phyloP scores from a whole-genome alignment of 2,113 vertebrate genomes.

The Pseudorhombus dupliciocellatus region DNA sequence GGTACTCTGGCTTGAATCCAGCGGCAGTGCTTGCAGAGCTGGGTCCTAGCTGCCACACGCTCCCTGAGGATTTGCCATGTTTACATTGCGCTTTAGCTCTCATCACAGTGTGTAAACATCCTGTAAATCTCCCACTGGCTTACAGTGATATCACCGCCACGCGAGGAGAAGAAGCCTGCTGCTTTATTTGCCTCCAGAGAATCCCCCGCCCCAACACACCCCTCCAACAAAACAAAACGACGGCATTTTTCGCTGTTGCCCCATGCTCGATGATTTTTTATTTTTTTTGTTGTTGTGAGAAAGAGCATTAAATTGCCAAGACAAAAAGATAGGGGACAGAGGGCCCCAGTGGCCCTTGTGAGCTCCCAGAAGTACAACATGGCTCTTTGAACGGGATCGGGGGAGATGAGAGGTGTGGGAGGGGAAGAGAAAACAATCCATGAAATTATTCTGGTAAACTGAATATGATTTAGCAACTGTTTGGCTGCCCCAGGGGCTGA shows the following conservation, averaged over 20 bases:
- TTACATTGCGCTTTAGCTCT: conserved; percentile 43
- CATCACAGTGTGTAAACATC: conserved; percentile 47
- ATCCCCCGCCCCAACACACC: not conserved
- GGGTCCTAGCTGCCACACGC: not conserved
- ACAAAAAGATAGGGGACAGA: conserved; percentile 21
- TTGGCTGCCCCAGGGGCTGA: conserved; percentile 30
- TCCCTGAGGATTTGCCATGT: conserved; percentile 36
- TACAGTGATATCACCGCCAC: conserved; percentile 28
- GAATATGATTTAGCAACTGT: conserved; percentile 60
- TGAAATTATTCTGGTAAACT: conserved; percentile 47
- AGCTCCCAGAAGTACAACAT: conserved; percentile 14
- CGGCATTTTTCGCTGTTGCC: not conserved
- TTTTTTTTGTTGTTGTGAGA: conserved; percentile 43
- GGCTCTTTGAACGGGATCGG: conserved; percentile 35
- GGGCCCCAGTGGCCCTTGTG: conserved; percentile 1
- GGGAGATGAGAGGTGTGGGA: not conserved
- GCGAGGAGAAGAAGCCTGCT: conserved; percentile 32
- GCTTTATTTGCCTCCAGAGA: conserved; percentile 50
- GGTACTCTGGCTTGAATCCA: conserved; percentile 18
- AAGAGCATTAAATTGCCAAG: conserved; percentile 59
- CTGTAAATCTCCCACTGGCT: conserved; percentile 29
- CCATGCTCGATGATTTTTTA: conserved; percentile 60
- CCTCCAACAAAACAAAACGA: conserved; percentile 17
- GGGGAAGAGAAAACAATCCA: conserved; percentile 32
- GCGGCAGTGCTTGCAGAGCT: conserved; percentile 3